These are phyloP conservation scores for Villa cingulata DNA, from an alignment of 2,888 invertebrate genomes.

Conservation along the genomic window DNA sequence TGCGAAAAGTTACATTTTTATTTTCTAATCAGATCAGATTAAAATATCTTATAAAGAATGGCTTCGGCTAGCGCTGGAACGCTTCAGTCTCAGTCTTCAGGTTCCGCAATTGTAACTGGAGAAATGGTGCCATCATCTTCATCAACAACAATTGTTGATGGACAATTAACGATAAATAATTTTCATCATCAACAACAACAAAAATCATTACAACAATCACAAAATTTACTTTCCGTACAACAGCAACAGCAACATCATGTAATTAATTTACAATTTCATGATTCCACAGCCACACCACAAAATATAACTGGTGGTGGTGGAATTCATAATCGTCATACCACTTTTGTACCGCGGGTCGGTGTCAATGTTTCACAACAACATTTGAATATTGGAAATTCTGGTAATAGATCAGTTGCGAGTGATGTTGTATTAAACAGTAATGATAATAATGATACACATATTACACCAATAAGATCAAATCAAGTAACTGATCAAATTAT, in stretches of 20 bases:
- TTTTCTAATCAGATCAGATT: conserved; percentile 16
- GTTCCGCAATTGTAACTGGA: conserved; percentile 15
- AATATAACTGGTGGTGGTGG: conserved; percentile 18
- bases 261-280: conserved; percentile 15
- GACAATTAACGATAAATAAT: background rate
- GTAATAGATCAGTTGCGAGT: background rate
- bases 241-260: background rate
- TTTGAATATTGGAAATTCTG: conserved; percentile 1
- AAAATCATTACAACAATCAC: conserved; percentile 4
- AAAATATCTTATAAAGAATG: conserved; percentile 23
- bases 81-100: conserved; percentile 23
- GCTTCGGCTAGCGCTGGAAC: conserved; percentile 37
- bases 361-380: conserved; percentile 9
- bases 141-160: background rate
- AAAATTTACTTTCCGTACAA: conserved; percentile 4
- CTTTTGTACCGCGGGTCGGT: conserved; percentile 25
- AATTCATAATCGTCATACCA: conserved; percentile 21
- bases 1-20: conserved; percentile 2
- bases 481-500: conserved; percentile 13
- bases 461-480: conserved; percentile 19
- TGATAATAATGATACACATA: background rate
- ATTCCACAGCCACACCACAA: conserved; percentile 12
- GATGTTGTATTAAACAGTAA: background rate
- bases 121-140: conserved; percentile 5
- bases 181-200: conserved; percentile 8